Evolutionary conservation across 2,797 vertebrate species (phyloP).

Genomic region (Oreochromis grahami): DNA sequence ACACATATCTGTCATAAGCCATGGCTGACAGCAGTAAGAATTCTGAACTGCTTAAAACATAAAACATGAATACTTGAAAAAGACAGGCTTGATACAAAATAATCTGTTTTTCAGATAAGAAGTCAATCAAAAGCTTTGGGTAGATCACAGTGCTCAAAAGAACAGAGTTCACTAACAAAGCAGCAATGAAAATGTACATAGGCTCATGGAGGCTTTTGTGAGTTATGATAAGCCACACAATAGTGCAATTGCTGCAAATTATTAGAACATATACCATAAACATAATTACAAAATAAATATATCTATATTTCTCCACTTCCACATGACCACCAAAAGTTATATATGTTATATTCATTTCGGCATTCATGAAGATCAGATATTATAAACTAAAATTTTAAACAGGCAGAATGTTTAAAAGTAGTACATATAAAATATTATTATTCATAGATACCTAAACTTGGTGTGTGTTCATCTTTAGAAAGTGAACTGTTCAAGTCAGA

Average conservation of each 20-base stretch:
- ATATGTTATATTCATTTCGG: neutral
- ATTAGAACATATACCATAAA: constrained; percentile 7
- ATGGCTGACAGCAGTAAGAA: constrained; percentile 38
- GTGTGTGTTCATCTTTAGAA: neutral
- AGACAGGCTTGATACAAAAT: constrained; percentile 12
- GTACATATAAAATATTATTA: neutral
- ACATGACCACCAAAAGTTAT: neutral
- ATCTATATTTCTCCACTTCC: neutral
- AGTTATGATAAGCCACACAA: constrained; percentile 5
- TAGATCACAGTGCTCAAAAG: constrained; percentile 11
- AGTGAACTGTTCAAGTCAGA: neutral
- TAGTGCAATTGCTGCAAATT: constrained; percentile 10
- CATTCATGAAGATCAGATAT: neutral
- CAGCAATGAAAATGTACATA: constrained; percentile 54
- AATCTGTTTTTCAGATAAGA: constrained; percentile 20
- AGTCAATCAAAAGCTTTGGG: constrained; percentile 28
- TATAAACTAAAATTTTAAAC: neutral
- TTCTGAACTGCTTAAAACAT: constrained; percentile 1
- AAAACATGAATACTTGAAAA: constrained; percentile 5
- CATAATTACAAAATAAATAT: constrained; percentile 18
- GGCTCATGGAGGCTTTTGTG: constrained; percentile 32
- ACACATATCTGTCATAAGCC: constrained; percentile 35
- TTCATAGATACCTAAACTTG: neutral
- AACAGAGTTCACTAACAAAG: constrained; percentile 21
- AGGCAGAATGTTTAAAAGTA: neutral